Evolutionary conservation across 2,797 vertebrate species (phyloP).

Genomic region (Poecilia wingei): DNA sequence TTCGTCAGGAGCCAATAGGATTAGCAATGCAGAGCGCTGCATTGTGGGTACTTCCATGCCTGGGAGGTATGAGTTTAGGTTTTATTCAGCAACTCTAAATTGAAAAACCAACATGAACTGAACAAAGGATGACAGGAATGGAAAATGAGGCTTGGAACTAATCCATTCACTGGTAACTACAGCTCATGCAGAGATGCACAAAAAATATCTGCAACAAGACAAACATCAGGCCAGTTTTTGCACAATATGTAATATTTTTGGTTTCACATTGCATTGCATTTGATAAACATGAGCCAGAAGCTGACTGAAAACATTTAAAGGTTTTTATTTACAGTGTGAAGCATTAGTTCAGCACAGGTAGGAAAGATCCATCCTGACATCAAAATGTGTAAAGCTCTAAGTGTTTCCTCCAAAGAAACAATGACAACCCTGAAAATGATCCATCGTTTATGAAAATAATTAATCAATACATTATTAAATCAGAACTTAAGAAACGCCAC

Average conservation of each 20-base stretch:
- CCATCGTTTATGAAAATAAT: background rate
- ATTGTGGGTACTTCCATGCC: conserved; percentile 67
- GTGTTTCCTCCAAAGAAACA: too few species aligned
- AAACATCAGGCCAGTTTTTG: conserved; percentile 12
- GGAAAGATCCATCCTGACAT: conserved; percentile 8
- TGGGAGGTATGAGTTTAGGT: conserved; percentile 56
- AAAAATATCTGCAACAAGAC: background rate
- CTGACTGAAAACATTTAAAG: background rate
- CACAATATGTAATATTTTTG: conserved; percentile 17
- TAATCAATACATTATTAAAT: background rate
- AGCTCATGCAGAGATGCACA: conserved; percentile 32
- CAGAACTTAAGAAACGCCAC: background rate
- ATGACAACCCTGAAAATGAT: background rate
- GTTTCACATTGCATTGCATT: background rate
- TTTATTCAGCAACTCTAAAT: conserved; percentile 40
- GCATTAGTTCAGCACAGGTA: background rate
- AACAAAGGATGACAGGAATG: conserved; percentile 30
- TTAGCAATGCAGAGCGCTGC: conserved; percentile 60
- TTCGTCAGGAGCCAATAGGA: conserved; percentile 71
- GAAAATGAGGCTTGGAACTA: conserved; percentile 46
- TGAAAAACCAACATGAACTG: conserved; percentile 33
- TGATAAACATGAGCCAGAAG: background rate
- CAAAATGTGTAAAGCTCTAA: background rate
- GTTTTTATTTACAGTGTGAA: background rate
- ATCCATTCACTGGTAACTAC: conserved; percentile 46